Percentiles rank a stretch among this genome's conserved stretches.
Conservation (phyloP, 2,113 vertebrate genomes). For the Salvelinus sp. region DNA sequence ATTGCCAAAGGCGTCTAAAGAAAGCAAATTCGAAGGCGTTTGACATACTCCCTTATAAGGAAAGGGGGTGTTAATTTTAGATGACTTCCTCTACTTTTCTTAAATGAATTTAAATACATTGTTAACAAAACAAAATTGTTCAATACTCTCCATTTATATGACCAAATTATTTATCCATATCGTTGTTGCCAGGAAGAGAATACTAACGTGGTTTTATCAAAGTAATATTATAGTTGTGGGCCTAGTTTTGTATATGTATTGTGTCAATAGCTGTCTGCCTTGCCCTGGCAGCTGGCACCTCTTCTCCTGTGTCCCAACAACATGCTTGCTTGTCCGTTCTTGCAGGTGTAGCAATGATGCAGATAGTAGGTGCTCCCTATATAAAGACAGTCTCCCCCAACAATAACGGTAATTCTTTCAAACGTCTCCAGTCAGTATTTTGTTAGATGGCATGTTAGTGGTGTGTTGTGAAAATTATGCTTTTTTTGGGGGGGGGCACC, state of each 20-base stretch:
- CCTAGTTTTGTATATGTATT: background rate
- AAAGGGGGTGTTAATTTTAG: no score
- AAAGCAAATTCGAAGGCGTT: no score
- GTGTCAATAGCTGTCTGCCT: background rate
- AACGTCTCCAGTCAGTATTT: constrained; percentile 86
- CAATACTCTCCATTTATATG: no score
- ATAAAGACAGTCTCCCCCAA: constrained; percentile 99
- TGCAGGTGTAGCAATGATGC: constrained; percentile 99
- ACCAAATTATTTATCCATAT: no score
- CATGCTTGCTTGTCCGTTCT: constrained; percentile 89
- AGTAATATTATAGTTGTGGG: background rate
- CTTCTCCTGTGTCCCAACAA: constrained; percentile 64
- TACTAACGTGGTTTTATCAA: no score
- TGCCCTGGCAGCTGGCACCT: constrained; percentile 37
- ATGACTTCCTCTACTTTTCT: no score
- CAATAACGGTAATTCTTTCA: constrained; percentile 98
- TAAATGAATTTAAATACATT: no score
- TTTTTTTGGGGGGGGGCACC: background rate
- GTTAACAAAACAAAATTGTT: no score
- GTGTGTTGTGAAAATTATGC: constrained; percentile 17
- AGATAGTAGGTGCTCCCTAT: constrained; percentile 99
- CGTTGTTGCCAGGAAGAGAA: no score
- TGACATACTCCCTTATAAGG: no score
- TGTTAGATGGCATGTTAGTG: constrained; percentile 37
- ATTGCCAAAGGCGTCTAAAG: no score